phyloP scores from a whole-genome alignment of 2,888 invertebrate genomes.

The Drosophila rubida region DNA sequence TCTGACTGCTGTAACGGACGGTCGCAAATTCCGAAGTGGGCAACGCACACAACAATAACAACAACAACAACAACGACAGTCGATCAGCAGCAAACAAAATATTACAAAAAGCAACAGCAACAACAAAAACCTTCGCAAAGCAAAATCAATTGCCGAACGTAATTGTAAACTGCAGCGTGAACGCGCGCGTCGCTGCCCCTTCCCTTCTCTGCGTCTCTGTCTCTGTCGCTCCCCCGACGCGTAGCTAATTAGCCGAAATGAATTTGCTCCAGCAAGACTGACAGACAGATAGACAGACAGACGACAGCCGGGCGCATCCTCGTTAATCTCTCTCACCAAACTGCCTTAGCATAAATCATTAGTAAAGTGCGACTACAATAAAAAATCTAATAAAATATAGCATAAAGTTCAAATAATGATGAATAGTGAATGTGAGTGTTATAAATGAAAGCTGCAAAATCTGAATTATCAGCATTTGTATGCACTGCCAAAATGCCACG shows the following conservation, averaged over 20 bases:
- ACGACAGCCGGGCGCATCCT: conserved; percentile 21
- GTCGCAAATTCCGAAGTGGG: conserved; percentile 66
- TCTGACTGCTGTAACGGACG: conserved; percentile 79
- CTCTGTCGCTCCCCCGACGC: conserved; percentile 25
- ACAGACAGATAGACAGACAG: not conserved
- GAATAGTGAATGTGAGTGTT: conserved; percentile 23
- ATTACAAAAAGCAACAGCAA: conserved; percentile 3
- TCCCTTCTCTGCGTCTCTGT: conserved; percentile 1
- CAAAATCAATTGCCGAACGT: conserved; percentile 47
- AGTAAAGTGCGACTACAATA: conserved; percentile 33
- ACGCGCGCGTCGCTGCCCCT: conserved; percentile 51
- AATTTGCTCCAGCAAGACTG: conserved; percentile 41
- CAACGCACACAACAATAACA: conserved; percentile 37
- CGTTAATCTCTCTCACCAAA: conserved; percentile 8
- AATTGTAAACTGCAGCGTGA: conserved; percentile 52
- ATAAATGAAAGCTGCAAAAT: conserved; percentile 16
- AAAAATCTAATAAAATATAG: no score
- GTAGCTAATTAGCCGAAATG: conserved; percentile 54
- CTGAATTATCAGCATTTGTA: conserved; percentile 10
- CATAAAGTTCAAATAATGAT: conserved; percentile 1
- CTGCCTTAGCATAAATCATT: conserved; percentile 17
- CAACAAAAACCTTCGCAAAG: conserved; percentile 21
- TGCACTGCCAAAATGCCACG: conserved; percentile 58
- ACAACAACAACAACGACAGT: conserved; percentile 31
- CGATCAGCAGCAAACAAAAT: conserved; percentile 50